phyloP scores from a whole-genome alignment of 2,797 vertebrate genomes.

The Yasuhikotakia modesta region DNA sequence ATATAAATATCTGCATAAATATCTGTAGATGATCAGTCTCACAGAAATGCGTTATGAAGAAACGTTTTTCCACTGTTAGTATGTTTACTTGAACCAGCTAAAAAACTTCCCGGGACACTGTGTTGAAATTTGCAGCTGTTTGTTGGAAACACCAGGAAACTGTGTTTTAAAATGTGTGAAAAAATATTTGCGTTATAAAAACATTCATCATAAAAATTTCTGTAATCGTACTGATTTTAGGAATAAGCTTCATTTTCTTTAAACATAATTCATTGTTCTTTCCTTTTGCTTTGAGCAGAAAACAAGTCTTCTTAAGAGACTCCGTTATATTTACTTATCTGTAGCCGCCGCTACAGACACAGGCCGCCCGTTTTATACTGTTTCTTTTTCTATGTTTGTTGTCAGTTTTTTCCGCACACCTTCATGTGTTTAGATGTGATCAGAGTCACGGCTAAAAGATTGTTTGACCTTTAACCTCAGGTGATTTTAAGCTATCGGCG shows the following conservation, averaged over 20 bases:
- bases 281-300: not conserved
- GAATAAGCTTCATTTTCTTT: not conserved
- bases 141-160: not conserved
- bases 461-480: slow-evolving; percentile 4
- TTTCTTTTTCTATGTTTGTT: not conserved
- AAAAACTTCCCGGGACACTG: not conserved
- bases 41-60: not conserved
- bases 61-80: not conserved
- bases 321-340: not conserved
- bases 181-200: not conserved
- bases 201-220: not conserved
- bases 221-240: not conserved
- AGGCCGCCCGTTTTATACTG: not conserved
- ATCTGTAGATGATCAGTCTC: not conserved
- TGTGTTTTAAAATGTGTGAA: not conserved
- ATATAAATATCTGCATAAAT: not conserved
- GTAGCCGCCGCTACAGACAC: no score
- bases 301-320: not conserved
- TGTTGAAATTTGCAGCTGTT: not conserved
- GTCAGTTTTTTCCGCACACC: not conserved
- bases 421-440: not conserved
- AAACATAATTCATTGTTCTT: not conserved
- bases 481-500: slow-evolving; percentile 11
- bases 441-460: not conserved
- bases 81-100: not conserved